Base-by-base conservation (phyloP, 2,888 invertebrate genomes). In the Bellardia bayeri region DNA sequence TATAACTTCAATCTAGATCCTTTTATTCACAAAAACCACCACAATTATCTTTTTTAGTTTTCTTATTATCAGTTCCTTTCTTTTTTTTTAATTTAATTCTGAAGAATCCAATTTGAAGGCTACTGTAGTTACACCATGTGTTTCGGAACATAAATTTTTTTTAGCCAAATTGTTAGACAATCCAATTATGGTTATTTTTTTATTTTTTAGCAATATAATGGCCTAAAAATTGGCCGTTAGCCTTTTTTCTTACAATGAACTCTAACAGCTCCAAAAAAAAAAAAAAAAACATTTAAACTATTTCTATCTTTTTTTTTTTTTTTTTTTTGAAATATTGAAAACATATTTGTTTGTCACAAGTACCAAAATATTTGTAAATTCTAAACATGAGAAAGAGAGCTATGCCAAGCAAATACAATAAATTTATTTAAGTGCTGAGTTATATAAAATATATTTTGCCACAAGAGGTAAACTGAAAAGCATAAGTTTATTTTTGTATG, bases 181-280 rank as follows among this genome's bases (percentile, higher is more conserved):
- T 90, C 88, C 89, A 84, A 74, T 82, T 68, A 83, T 42, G 33
- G 51, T 49, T 75, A 14, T 71, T 33, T 63, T 14, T 68, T 51
- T 87, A 45, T 2, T 45, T 42, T 11, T 14, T 51, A 49, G 16
- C 42, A 69, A 61, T 68, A 61, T 61, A 76, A 91, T 89, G 89
- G 90, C 87, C 88, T 88, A 90, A 89, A 90, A 91, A 90, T 82
- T 90, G 87, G 88, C 88, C 89, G 81, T 86, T 90, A 89, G 88
- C 88, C 88, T 91, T 89, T 88, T 56, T 11, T 9, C 14, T 49
- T 49, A 49, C n/a, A 13, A 49, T 49, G 49, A 49, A 63, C 63
- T 8, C 37, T 63, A 11, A 16, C 23, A 23, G 7, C 16, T 40
- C n/a, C 8, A 45, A 66, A n/a, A 16, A 64, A 9, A 6, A 49